Percentiles rank a stretch among this genome's conserved stretches.
Conservation (phyloP, 2,888 invertebrate genomes). For the Caenorhabditis afra region DNA sequence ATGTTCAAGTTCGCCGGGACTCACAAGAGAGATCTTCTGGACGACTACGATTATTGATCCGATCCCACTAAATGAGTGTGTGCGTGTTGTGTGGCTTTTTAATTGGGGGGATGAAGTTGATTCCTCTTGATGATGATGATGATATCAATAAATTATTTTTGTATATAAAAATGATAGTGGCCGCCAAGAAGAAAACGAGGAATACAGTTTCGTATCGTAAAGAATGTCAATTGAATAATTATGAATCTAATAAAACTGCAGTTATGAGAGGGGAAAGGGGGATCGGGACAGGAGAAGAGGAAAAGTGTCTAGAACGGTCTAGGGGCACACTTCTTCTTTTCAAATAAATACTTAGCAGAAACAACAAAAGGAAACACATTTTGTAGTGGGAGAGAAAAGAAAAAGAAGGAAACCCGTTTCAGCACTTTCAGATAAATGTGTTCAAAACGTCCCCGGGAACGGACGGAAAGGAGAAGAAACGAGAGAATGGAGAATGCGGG, state of each 20-base stretch:
- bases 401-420: slow-evolving; percentile 38
- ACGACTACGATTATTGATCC: slow-evolving; percentile 29
- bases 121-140: slow-evolving; percentile 12
- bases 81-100: slow-evolving; percentile 8
- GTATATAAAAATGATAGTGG: slow-evolving; percentile 15
- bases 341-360: slow-evolving; percentile 37
- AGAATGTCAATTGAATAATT: slow-evolving; percentile 40
- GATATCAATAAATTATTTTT: slow-evolving; percentile 49
- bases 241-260: slow-evolving; percentile 52
- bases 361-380: slow-evolving; percentile 34
- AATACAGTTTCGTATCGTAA: neutral
- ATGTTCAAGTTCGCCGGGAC: slow-evolving; percentile 43
- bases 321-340: slow-evolving; percentile 19
- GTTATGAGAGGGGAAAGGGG: slow-evolving; percentile 25
- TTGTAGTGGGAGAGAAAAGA: slow-evolving; percentile 17
- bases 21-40: slow-evolving; percentile 29
- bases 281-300: slow-evolving; percentile 4
- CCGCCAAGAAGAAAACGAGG: slow-evolving; percentile 8
- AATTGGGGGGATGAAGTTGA: slow-evolving; percentile 7
- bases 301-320: slow-evolving; percentile 23
- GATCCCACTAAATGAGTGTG: neutral
- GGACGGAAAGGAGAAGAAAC: neutral
- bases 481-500: neutral
- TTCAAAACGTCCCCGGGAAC: neutral
- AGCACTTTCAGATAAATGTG: slow-evolving; percentile 43